Conservation (phyloP, 2,797 vertebrate genomes). For the Potorous gilbertii region DNA sequence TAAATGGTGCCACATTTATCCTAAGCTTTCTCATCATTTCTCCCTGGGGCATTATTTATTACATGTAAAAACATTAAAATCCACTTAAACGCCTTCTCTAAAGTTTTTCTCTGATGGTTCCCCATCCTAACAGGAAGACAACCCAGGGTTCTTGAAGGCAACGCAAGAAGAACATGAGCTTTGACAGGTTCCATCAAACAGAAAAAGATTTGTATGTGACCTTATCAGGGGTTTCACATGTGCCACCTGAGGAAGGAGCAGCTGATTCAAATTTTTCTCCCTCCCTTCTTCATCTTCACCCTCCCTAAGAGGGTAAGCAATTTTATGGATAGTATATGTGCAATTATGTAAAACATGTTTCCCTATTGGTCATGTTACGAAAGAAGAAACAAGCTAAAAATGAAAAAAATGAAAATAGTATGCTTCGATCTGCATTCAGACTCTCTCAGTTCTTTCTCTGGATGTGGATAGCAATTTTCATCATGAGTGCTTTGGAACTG, state of each 20-base stretch:
- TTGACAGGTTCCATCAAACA: not conserved
- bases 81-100: not conserved
- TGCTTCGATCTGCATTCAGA: not conserved
- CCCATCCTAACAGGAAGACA: not conserved
- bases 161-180: not conserved
- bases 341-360: not conserved
- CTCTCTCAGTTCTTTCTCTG: not conserved
- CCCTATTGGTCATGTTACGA: not conserved
- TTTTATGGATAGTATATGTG: not conserved
- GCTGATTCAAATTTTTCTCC: not conserved
- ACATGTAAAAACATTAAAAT: slow-evolving; percentile 1
- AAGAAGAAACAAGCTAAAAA: not conserved
- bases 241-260: not conserved
- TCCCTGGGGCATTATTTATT: not conserved
- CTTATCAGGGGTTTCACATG: not conserved
- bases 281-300: too few relatives aligned
- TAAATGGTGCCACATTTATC: not conserved
- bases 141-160: not conserved
- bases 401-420: not conserved
- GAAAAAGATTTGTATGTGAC: not conserved
- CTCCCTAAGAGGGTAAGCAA: not conserved
- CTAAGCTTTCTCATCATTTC: not conserved
- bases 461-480: not conserved
- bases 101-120: not conserved
- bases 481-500: not conserved